These are phyloP conservation scores for Hylaeus volcanicus DNA, from an alignment of 1,140 invertebrate species.

Conservation along the genomic window DNA sequence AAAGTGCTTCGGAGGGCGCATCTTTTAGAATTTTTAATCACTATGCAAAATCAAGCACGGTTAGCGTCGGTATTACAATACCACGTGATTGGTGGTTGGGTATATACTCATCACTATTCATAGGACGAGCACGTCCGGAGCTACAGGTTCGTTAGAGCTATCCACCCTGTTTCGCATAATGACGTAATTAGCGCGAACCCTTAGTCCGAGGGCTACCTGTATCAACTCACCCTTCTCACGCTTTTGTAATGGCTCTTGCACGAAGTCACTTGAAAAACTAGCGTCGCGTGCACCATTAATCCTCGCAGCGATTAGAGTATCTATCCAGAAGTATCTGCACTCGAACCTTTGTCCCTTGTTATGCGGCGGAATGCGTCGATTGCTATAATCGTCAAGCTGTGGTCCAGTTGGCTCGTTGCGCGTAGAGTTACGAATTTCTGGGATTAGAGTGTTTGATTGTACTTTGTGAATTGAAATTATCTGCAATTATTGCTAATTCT, in stretches of 20 bases:
- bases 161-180: slow-evolving; percentile 73
- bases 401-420: too few relatives aligned
- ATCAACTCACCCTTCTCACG: slow-evolving; percentile 65
- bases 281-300: slow-evolving; percentile 63
- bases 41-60: slow-evolving; percentile 54
- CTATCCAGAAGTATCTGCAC: slow-evolving; percentile 48
- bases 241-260: slow-evolving; percentile 64
- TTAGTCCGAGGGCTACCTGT: slow-evolving; percentile 57
- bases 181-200: slow-evolving; percentile 74
- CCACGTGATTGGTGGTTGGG: slow-evolving; percentile 69
- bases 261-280: slow-evolving; percentile 63
- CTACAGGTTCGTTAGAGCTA: slow-evolving; percentile 70
- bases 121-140: slow-evolving; percentile 67
- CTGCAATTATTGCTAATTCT: too few relatives aligned
- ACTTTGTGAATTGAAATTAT: too few relatives aligned
- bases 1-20: neutral
- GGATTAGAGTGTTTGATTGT: neutral
- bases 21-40: slow-evolving; percentile 60
- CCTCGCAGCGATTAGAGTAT: slow-evolving; percentile 51
- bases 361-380: neutral
- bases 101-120: slow-evolving; percentile 78
- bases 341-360: slow-evolving; percentile 37
- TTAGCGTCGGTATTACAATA: slow-evolving; percentile 61
- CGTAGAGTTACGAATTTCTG: neutral
- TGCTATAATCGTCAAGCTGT: neutral